Evolutionary conservation across 2,797 vertebrate genomes (phyloP).

Genomic region (Muscicapa comitata): DNA sequence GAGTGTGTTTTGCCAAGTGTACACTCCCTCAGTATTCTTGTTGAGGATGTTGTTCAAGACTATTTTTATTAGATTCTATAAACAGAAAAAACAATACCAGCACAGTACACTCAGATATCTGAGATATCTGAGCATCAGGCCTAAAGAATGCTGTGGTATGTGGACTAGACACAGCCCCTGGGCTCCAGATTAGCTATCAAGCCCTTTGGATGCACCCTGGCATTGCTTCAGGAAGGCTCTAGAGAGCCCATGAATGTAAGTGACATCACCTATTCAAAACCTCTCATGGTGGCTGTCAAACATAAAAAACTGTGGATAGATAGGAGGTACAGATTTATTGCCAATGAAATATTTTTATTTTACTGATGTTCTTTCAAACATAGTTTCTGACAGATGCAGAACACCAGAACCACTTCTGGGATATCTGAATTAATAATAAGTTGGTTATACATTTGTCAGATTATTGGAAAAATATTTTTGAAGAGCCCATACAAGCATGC

Average conservation of each 20-base stretch:
- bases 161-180: neutral
- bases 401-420: neutral
- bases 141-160: neutral
- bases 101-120: neutral
- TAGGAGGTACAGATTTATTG: neutral
- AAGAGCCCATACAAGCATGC: neutral
- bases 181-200: neutral
- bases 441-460: neutral
- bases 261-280: neutral
- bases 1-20: neutral
- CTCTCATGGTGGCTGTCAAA: neutral
- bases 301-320: neutral
- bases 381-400: neutral
- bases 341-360: neutral
- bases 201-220: neutral
- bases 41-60: neutral
- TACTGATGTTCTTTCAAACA: neutral
- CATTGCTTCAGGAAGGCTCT: neutral
- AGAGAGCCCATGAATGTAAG: neutral
- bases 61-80: neutral
- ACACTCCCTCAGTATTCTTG: neutral
- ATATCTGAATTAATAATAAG: neutral
- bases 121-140: neutral
- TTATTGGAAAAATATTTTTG: neutral
- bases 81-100: neutral